These are phyloP conservation scores for Notodonta dromedarius DNA, from an alignment of 2,888 invertebrate species.

Conservation along the genomic window DNA sequence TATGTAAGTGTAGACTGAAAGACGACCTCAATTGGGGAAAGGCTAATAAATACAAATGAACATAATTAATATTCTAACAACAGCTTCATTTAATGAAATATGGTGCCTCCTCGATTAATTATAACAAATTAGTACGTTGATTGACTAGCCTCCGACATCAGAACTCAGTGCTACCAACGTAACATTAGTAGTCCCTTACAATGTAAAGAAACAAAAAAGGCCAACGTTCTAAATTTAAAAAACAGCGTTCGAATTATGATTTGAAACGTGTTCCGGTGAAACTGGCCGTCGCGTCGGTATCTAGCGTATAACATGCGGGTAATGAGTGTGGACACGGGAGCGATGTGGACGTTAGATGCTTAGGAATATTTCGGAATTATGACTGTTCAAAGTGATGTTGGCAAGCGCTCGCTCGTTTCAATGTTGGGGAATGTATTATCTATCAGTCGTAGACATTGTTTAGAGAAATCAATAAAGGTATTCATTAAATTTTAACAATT, in stretches of 20 bases:
- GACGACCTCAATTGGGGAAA: background rate
- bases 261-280: conserved; percentile 84
- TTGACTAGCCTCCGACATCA: conserved; percentile 1
- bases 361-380: background rate
- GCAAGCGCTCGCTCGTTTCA: background rate
- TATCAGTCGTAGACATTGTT: no score
- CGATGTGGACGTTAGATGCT: conserved; percentile 51
- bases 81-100: background rate
- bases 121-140: background rate
- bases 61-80: background rate
- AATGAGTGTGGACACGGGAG: conserved; percentile 69
- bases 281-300: conserved; percentile 75
- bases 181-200: conserved; percentile 4
- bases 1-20: no score
- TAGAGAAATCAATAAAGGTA: no score
- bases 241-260: conserved; percentile 80
- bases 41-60: background rate
- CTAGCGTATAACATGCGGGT: conserved; percentile 78
- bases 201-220: conserved; percentile 52
- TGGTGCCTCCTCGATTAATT: conserved; percentile 22
- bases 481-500: no score
- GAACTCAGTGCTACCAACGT: conserved; percentile 2
- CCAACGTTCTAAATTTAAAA: conserved; percentile 80
- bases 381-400: background rate
- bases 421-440: no score